A percentile compares a stretch with the other conserved stretches of the same genome.
phyloP scores from a whole-genome alignment of 2,113 vertebrate species.

The Chelonoidis abingdonii region DNA sequence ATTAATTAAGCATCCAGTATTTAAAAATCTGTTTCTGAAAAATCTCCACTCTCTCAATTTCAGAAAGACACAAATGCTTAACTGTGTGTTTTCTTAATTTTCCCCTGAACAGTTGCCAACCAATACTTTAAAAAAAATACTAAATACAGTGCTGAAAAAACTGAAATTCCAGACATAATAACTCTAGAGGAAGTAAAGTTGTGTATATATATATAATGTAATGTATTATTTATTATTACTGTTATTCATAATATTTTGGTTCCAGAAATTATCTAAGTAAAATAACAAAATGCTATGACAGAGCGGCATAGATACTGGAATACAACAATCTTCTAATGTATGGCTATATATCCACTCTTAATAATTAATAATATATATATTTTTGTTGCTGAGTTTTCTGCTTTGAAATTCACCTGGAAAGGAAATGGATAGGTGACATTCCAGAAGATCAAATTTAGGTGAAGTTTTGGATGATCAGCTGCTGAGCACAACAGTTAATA shows the following conservation, averaged over 20 bases:
- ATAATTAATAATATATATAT: rapidly evolving
- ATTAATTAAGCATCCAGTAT: neutral
- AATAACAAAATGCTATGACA: neutral
- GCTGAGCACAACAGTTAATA: rapidly evolving
- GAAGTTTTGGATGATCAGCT: neutral
- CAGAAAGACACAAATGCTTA: neutral
- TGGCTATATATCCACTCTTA: rapidly evolving
- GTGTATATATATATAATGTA: neutral
- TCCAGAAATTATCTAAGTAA: rapidly evolving
- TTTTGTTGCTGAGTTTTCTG: neutral
- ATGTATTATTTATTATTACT: neutral
- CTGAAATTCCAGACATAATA: neutral
- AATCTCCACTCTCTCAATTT: neutral
- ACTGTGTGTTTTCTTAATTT: neutral
- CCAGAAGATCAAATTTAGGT: neutral
- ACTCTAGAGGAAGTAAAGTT: neutral
- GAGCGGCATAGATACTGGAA: neutral
- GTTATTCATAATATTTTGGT: neutral
- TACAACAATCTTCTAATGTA: neutral
- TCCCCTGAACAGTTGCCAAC: neutral
- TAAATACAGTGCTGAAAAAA: neutral
- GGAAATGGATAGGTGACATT: neutral
- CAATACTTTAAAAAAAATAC: neutral
- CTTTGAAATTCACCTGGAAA: neutral
- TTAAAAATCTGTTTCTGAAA: rapidly evolving